phyloP scores from a whole-genome alignment of 1,140 invertebrate species.

The Bradynema listronoti region DNA sequence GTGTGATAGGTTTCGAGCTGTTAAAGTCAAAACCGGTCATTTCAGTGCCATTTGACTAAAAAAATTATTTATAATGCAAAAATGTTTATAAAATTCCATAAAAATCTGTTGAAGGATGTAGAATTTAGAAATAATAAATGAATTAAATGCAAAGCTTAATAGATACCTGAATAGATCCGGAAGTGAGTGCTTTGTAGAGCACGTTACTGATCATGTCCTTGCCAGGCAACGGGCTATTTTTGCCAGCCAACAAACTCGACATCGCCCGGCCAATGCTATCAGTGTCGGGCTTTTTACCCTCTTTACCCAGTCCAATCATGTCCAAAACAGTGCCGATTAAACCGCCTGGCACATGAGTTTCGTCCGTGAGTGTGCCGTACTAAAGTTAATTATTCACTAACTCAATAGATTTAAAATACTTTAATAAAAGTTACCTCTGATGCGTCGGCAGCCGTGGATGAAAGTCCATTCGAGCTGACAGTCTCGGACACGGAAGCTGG shows the following conservation, averaged over 20 bases:
- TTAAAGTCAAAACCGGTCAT: slow-evolving; percentile 30
- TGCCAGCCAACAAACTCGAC: slow-evolving; percentile 47
- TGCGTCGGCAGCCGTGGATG: slow-evolving; percentile 32
- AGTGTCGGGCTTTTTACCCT: slow-evolving; percentile 39
- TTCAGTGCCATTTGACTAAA: slow-evolving; percentile 25
- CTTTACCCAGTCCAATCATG: slow-evolving; percentile 47
- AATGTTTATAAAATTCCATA: neutral
- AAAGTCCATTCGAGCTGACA: slow-evolving; percentile 8
- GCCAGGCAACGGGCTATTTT: slow-evolving; percentile 51
- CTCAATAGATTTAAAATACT: slow-evolving; percentile 3
- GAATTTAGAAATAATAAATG: neutral
- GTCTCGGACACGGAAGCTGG: slow-evolving; percentile 52
- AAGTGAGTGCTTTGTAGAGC: slow-evolving; percentile 56
- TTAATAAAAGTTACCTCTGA: slow-evolving; percentile 30
- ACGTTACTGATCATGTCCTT: slow-evolving; percentile 54
- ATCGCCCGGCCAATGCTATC: slow-evolving; percentile 45
- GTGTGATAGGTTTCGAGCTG: slow-evolving; percentile 43
- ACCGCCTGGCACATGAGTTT: slow-evolving; percentile 50
- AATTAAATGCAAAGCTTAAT: neutral
- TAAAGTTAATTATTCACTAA: slow-evolving; percentile 20
- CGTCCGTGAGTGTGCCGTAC: slow-evolving; percentile 51
- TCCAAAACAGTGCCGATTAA: slow-evolving; percentile 56
- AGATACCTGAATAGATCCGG: slow-evolving; percentile 45
- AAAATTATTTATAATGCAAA: neutral
- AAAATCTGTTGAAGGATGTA: slow-evolving; percentile 1